phyloP scores from a whole-genome alignment of 1,140 invertebrate genomes.

The Lasaia peninsularis region DNA sequence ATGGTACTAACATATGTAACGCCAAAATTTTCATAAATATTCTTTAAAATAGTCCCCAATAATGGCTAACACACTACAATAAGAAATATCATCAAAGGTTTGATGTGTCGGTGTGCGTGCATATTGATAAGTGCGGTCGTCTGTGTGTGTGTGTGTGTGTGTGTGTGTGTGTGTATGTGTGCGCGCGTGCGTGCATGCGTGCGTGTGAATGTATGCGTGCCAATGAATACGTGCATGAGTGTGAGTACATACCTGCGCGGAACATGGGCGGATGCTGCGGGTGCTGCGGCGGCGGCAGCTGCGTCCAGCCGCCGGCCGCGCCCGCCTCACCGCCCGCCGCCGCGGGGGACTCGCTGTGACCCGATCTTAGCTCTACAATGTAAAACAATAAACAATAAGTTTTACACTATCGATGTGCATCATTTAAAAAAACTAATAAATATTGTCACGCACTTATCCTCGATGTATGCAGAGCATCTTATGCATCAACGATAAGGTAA shows the following conservation, averaged over 20 bases:
- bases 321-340: not conserved
- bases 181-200: not conserved
- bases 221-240: not conserved
- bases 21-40: too few relatives aligned
- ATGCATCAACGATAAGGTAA: too few relatives aligned
- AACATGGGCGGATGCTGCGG: slow-evolving; percentile 32
- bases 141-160: not conserved
- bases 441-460: too few relatives aligned
- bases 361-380: not conserved
- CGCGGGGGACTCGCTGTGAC: not conserved
- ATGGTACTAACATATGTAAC: too few relatives aligned
- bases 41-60: too few relatives aligned
- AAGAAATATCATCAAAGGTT: too few relatives aligned
- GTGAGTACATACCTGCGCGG: slow-evolving; percentile 39
- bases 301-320: slow-evolving; percentile 32
- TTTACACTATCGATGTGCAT: too few relatives aligned
- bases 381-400: not conserved
- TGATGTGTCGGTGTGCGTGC: too few relatives aligned
- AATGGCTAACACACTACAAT: too few relatives aligned
- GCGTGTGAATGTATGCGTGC: not conserved
- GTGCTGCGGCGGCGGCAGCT: slow-evolving; percentile 34
- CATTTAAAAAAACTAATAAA: too few relatives aligned
- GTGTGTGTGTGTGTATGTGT: not conserved
- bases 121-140: not conserved
- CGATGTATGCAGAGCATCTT: too few relatives aligned